phyloP scores from a whole-genome alignment of 2,888 invertebrate genomes.

The Uloborus plumipes region DNA sequence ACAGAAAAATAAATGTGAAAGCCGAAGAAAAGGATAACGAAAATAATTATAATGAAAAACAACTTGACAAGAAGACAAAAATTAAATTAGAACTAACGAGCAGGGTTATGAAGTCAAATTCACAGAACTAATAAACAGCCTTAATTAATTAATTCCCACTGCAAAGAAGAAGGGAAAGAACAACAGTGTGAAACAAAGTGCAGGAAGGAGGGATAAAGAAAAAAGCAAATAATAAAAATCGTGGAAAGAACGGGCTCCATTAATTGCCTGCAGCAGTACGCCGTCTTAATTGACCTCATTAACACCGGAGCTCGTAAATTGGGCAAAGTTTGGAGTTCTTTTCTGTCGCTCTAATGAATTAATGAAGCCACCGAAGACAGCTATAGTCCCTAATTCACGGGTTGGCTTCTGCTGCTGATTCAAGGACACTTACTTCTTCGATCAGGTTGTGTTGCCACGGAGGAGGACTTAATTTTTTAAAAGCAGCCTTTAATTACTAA shows the following conservation, averaged over 20 bases:
- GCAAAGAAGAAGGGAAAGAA: conserved; percentile 1
- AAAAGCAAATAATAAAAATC: conserved; percentile 22
- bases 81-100: conserved; percentile 63
- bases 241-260: conserved; percentile 38
- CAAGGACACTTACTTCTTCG: conserved; percentile 57
- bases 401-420: conserved; percentile 5
- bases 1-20: neutral
- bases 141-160: conserved; percentile 57
- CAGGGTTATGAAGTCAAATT: conserved; percentile 60
- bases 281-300: conserved; percentile 62
- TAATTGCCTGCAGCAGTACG: conserved; percentile 51
- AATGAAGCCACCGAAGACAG: conserved; percentile 44
- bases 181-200: conserved; percentile 10
- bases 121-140: conserved; percentile 59
- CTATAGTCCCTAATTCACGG: conserved; percentile 41
- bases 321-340: conserved; percentile 47
- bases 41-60: conserved; percentile 7
- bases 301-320: conserved; percentile 60
- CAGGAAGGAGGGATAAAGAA: conserved; percentile 10
- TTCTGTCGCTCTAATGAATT: conserved; percentile 60
- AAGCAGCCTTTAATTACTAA: too few species aligned
- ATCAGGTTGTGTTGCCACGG: conserved; percentile 12
- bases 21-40: neutral
- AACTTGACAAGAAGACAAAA: conserved; percentile 46
- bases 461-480: too few species aligned